Evolutionary conservation across 2,113 vertebrate species (phyloP), one percentile per base, ranked within the genome.

Genomic region (Oryzias javanicus): DNA sequence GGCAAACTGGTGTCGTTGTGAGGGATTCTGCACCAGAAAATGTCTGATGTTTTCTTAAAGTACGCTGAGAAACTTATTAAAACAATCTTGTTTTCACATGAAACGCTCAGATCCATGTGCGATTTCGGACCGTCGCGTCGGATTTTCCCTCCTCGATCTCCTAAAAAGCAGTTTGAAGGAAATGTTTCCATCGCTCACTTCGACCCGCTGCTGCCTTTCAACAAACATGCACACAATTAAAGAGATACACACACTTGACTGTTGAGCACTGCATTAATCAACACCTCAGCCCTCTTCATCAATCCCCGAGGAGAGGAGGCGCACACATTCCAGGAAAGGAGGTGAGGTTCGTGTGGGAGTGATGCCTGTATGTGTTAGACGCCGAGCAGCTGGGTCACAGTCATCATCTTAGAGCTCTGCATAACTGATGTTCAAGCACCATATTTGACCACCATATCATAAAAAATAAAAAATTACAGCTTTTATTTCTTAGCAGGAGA

Each of bases 221-320:
- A 48, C 18, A 60, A 24, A 62, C 53, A 61, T 47, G 44, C 45
- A 48, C 42, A 29, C 17, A 61, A 52, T 48, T 49, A 46, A 48
- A 49, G 10, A 19, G 51, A 58, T 50, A 70, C 65, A 71, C 61
- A 69, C 79, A 70, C 81, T 78, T 69, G 70, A 72, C 77, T 84
- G 58, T 72, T 57, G 53, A 86, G 86, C 45, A 72, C 69, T 74
- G 71, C 73, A 82, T 78, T 91, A 90, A 91, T 91, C 90, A 91
- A 89, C 88, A 90, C 81, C 87, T 84, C 79, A 74, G 66, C 69
- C 51, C 72, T 84, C 74, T 76, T 83, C 68, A 81, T 74, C 75
- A 75, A 64, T 73, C 83, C 72, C 82, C 55, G 59, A 78, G 73
- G 83, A 79, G 72, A 76, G 55, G 71, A 68, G 54, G 78, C 76